Percentiles rank a stretch among this genome's conserved stretches.
These are phyloP conservation scores for Anomalospiza imberbis DNA, from an alignment of 2,797 vertebrate species.

Conservation along the genomic window DNA sequence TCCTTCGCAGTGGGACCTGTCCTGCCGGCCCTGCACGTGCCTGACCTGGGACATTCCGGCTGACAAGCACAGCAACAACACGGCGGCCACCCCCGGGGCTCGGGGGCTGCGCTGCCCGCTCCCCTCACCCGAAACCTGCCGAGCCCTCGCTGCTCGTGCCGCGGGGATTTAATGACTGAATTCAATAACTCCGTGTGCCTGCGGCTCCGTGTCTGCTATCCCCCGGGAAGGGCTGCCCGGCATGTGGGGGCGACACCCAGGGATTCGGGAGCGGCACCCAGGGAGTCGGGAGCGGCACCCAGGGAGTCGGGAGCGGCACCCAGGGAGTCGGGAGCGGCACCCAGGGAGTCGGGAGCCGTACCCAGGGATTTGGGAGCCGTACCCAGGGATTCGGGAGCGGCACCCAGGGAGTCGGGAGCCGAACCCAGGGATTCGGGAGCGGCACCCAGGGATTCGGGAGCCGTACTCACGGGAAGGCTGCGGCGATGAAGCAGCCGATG, in stretches of 20 bases:
- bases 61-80: background rate
- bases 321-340: accelerated
- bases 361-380: background rate
- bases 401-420: too few species aligned
- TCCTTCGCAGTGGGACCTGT: background rate
- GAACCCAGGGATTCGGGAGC: accelerated
- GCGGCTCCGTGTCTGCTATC: too few species aligned
- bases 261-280: accelerated
- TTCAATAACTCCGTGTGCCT: too few species aligned
- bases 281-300: too few species aligned
- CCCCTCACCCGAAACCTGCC: background rate
- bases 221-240: background rate
- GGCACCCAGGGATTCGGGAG: accelerated
- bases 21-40: background rate
- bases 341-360: accelerated
- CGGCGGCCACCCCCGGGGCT: background rate
- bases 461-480: constrained; percentile 87
- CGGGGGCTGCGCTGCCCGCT: background rate
- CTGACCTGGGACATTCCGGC: background rate
- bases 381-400: background rate
- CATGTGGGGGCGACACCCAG: background rate
- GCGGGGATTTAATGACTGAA: too few species aligned
- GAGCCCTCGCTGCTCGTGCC: background rate
- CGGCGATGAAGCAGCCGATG: constrained; percentile 87
- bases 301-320: accelerated